Evolutionary conservation across 2,113 vertebrate genomes (phyloP).

Genomic region (Gymnarchus niloticus): DNA sequence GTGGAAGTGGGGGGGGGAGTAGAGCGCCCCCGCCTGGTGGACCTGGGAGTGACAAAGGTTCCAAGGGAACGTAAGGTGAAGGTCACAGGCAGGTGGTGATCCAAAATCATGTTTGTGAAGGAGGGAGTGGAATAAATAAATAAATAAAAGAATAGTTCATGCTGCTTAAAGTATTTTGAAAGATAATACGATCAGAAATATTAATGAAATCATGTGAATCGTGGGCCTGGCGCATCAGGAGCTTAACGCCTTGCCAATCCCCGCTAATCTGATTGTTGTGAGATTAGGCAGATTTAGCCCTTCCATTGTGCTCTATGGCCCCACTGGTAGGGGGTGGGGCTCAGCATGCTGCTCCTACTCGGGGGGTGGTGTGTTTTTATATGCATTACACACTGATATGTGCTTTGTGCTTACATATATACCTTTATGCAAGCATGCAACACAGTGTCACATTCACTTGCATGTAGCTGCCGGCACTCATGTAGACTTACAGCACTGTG

Average conservation of each 20-base stretch:
- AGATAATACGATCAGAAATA: constrained; percentile 67
- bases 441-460: neutral
- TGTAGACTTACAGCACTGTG: too few species aligned
- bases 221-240: constrained; percentile 50
- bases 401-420: constrained; percentile 35
- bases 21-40: constrained; percentile 68
- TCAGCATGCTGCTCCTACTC: neutral
- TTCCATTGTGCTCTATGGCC: constrained; percentile 50
- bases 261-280: constrained; percentile 69
- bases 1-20: constrained; percentile 50
- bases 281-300: constrained; percentile 66
- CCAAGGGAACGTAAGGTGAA: neutral
- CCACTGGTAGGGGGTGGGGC: constrained; percentile 53
- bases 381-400: constrained; percentile 17
- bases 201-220: constrained; percentile 74
- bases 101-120: constrained; percentile 52
- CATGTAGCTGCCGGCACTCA: too few species aligned
- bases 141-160: constrained; percentile 64
- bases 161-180: constrained; percentile 57
- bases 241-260: constrained; percentile 63
- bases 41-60: neutral
- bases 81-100: constrained; percentile 43
- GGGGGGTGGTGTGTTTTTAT: neutral
- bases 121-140: constrained; percentile 47
- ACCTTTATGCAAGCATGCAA: constrained; percentile 5